phyloP scores from a whole-genome alignment of 2,113 vertebrate species.

The Zingel zingel region DNA sequence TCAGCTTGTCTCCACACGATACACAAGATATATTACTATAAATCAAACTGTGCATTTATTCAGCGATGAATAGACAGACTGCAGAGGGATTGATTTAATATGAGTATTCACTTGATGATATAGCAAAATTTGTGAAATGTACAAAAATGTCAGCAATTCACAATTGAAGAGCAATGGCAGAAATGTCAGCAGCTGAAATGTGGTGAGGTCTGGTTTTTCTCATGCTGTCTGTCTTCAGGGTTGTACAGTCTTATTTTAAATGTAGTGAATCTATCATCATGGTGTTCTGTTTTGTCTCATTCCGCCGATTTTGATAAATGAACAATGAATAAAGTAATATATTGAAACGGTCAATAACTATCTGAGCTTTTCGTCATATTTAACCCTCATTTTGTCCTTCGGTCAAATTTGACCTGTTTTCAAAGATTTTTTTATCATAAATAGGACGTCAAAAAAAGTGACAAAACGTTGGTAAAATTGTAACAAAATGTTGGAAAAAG shows the following conservation, averaged over 20 bases:
- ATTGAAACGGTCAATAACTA: conserved; percentile 41
- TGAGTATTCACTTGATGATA: neutral
- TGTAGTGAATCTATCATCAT: conserved; percentile 9
- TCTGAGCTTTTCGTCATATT: conserved; percentile 39
- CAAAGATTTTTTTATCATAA: too few species aligned
- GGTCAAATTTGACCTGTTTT: too few species aligned
- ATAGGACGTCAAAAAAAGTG: too few species aligned
- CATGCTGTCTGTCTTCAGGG: neutral
- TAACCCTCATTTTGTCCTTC: neutral
- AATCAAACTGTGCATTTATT: neutral
- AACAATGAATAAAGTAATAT: conserved; percentile 36
- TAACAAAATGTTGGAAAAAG: too few species aligned
- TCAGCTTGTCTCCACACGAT: neutral
- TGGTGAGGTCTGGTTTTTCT: conserved; percentile 51
- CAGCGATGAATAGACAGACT: neutral
- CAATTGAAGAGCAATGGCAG: conserved; percentile 31
- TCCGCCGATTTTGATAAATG: conserved; percentile 44
- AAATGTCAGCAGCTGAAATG: conserved; percentile 51
- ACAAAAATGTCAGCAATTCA: conserved; percentile 26
- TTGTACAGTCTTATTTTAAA: conserved; percentile 23
- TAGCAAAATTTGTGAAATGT: conserved; percentile 26
- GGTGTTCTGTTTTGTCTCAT: conserved; percentile 51
- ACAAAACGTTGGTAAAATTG: too few species aligned
- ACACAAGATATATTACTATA: neutral
- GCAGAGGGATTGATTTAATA: neutral